These are phyloP conservation scores for Chaetogeoica ovagalla DNA, from an alignment of 2,888 invertebrate species.

Conservation along the genomic window DNA sequence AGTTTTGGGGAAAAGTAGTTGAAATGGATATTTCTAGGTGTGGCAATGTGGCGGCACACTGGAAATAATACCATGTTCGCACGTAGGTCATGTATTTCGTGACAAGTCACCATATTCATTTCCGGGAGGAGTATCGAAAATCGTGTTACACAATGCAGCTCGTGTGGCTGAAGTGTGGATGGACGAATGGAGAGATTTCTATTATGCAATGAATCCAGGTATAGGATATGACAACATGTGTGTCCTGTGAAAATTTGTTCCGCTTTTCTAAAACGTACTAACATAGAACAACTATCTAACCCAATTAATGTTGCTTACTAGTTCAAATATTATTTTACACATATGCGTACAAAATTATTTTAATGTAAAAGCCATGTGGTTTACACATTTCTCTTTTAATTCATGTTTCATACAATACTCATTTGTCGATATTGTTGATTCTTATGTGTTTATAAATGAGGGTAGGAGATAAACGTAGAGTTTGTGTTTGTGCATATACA, in stretches of 20 bases:
- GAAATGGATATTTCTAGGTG: constrained; percentile 65
- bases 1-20: constrained; percentile 45
- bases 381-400: background rate
- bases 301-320: constrained; percentile 44
- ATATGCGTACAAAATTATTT: background rate
- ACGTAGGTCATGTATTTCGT: constrained; percentile 96
- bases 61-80: constrained; percentile 93
- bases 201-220: constrained; percentile 99
- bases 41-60: constrained; percentile 96
- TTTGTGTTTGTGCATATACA: constrained; percentile 6
- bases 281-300: constrained; percentile 37
- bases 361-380: background rate
- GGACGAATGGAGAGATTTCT: constrained; percentile 99
- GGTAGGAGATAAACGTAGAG: background rate
- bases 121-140: constrained; percentile 96
- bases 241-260: constrained; percentile 37
- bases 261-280: constrained; percentile 47
- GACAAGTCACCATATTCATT: constrained; percentile 98
- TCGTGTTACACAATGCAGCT: constrained; percentile 97
- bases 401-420: background rate
- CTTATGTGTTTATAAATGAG: background rate
- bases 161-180: constrained; percentile 99
- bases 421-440: constrained; percentile 10
- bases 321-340: constrained; percentile 9
- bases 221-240: constrained; percentile 57